These are phyloP conservation scores for Drosophila hamatofila DNA, from an alignment of 2,888 invertebrate genomes.

Conservation along the genomic window DNA sequence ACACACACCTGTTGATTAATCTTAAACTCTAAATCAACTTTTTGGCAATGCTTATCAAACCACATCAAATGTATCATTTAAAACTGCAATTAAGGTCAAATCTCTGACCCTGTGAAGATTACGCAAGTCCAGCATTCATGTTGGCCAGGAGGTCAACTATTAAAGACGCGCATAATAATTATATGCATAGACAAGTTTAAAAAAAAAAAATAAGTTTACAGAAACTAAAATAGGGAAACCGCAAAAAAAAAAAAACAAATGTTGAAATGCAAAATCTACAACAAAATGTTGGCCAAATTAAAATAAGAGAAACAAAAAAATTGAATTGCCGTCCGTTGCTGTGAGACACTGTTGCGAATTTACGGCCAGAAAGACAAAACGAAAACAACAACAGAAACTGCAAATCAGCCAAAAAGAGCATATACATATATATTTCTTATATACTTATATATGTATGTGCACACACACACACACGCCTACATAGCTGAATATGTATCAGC, in stretches of 20 bases:
- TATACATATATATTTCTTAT: conserved; percentile 6
- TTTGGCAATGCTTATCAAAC: neutral
- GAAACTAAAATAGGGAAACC: conserved; percentile 52
- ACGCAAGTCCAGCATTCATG: conserved; percentile 22
- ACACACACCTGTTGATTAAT: conserved; percentile 8
- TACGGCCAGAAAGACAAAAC: conserved; percentile 44
- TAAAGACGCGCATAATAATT: conserved; percentile 38
- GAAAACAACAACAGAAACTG: conserved; percentile 14
- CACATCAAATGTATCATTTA: neutral
- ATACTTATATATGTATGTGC: neutral
- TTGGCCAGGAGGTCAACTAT: conserved; percentile 59
- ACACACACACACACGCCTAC: neutral
- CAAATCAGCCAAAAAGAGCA: conserved; percentile 30
- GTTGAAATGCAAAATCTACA: conserved; percentile 40
- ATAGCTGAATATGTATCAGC: conserved; percentile 12
- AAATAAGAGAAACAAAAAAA: conserved; percentile 33
- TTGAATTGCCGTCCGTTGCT: conserved; percentile 33
- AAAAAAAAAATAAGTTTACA: conserved; percentile 24
- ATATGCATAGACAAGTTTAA: conserved; percentile 47
- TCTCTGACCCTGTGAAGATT: conserved; percentile 18
- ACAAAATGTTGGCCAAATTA: conserved; percentile 45
- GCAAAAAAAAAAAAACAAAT: conserved; percentile 32
- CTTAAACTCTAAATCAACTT: neutral
- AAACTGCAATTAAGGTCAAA: neutral
- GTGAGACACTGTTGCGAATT: conserved; percentile 66